Base-by-base conservation (phyloP, 2,797 vertebrate genomes). In the Discoglossus pictus region DNA sequence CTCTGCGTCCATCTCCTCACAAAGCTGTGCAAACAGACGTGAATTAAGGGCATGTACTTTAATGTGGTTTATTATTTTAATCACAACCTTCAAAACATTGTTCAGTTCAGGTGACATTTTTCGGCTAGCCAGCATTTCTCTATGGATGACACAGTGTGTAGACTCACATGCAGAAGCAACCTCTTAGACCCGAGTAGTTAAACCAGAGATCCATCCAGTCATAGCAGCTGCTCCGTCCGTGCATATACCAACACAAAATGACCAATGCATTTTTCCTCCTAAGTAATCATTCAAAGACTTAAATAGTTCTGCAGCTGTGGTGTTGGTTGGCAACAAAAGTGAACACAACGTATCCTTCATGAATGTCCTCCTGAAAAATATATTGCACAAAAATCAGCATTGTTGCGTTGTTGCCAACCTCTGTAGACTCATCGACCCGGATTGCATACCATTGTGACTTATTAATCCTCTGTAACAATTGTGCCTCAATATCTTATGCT, bases 401-500 rank as follows among this genome's bases (percentile, higher is more conserved):
- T 48, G 46, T 48, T 48, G 46, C 46, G 17, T 48, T 23, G 15
- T 24, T 48, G 46, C 23, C 46, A 48, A 48, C 46, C 9, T 48
- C 46, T 5, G 46, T 48, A 48, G 46, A 48, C 20, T 48, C 46
- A 20, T 48, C 25, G 18, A 74, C 73, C 48, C 75, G 75, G 17
- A 75, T 13, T 55, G 64, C 55, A 4, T 72, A 78, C 55, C 74
- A 76, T 4, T 2, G 65, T 56, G 73, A 76, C 6, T 1, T 10
- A 35, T 74, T 73, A 53, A 76, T 56, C 42, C 63, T 74, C 31
- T 59, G 61, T 74, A 77, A 61, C 61, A 80, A 63, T 38, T 78
- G 56, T 17, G 7, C 18, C 44, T 75, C 31, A 51, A 56, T 55
- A 15, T 70, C 62, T 21, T 65, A 47, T 21, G 34, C 52, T n/a